Conservation (phyloP, 2,113 vertebrate genomes). For the Eidolon helvum region DNA sequence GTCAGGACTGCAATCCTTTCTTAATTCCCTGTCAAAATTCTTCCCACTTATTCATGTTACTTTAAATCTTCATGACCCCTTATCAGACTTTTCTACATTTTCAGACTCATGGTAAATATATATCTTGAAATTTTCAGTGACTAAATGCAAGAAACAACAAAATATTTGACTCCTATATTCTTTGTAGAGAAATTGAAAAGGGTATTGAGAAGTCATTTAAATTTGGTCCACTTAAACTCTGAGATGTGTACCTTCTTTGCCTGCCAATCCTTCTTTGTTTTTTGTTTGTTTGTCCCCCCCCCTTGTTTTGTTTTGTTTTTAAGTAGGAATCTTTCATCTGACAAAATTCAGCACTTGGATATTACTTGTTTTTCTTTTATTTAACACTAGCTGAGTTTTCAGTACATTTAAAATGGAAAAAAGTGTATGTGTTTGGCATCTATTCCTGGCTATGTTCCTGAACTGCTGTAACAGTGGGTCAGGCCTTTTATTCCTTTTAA, state of each 20-base stretch:
- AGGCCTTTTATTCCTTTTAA: not conserved
- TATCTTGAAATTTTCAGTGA: not conserved
- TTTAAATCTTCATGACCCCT: not conserved
- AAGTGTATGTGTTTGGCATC: not conserved
- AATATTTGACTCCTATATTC: not conserved
- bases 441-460: not conserved
- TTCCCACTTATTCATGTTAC: not conserved
- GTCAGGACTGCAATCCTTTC: not conserved
- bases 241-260: not conserved
- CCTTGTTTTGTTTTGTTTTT: not conserved
- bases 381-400: not conserved
- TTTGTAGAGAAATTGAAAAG: not conserved
- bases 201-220: not conserved
- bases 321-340: not conserved
- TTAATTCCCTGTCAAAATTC: not conserved
- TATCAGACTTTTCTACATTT: not conserved
- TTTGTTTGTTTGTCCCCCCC: no score
- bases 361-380: conserved; percentile 13
- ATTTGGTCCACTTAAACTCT: not conserved
- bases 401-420: not conserved
- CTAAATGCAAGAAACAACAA: not conserved
- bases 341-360: not conserved
- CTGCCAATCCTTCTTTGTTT: not conserved
- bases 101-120: not conserved
- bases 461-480: not conserved